Evolutionary conservation across 2,113 vertebrate species (phyloP), one percentile per base, ranked within the genome.

Genomic region (Lota lota): DNA sequence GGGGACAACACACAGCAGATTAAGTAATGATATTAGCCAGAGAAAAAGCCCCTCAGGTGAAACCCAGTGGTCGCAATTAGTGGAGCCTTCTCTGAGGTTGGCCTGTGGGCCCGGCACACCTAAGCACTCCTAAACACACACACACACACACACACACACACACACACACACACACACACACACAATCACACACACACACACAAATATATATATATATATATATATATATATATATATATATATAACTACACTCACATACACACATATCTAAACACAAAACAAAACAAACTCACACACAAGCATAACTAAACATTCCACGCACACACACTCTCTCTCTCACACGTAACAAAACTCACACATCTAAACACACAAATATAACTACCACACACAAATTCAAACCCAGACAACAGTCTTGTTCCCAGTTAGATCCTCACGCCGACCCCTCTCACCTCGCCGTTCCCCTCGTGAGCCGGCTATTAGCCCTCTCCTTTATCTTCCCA

Each of bases 31-130:
- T 92, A 91, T 90, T 89, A 91, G 79, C 84, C 83, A 66, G 82
- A 79, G 82, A 85, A 87, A 83, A 85, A 87, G 83, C 85, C 80
- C 85, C 81, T 72, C 73, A 80, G 73, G 83, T 87, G 90, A 92
- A 88, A 79, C 91, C 89, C 91, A 87, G 86, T 79, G 85, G 91
- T 90, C 70, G 80, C 90, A 93, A 92, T 93, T 92, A 93, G 88
- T 77, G 74, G 67, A 83, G 79, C 73, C 40, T 83, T 87, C 81
- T 85, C 73, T 18, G 71, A 88, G 82, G 76, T 87, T 89, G 82
- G 85, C 84, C 85, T 80, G 64, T 85, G 84, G 77, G 81, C 87
- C 66, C 73, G 15, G 15, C 47, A 64, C 61, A 69, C 69, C 66
- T 22, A 65, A 61, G 59, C 61, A 21, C 67, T 68, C 69, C 64